Percentiles rank a stretch among this genome's conserved stretches.
These are phyloP conservation scores for Hystrix cristata DNA, from an alignment of 2,113 vertebrate species.

Conservation along the genomic window DNA sequence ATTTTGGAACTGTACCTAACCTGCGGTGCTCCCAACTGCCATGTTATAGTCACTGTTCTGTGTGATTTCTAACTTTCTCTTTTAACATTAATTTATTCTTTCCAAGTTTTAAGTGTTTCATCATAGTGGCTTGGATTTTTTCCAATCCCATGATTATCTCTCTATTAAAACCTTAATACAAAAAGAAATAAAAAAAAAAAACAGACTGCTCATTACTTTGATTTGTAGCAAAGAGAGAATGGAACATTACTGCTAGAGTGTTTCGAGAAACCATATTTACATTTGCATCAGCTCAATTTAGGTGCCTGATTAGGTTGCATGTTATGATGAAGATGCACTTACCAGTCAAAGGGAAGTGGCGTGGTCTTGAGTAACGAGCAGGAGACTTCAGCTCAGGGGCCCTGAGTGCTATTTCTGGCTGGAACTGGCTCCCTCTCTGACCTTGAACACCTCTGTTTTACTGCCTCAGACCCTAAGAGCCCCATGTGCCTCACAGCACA, in stretches of 20 bases:
- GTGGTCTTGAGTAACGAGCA: conserved; percentile 62
- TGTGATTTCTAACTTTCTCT: conserved; percentile 57
- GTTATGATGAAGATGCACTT: conserved; percentile 80
- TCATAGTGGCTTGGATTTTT: conserved; percentile 76
- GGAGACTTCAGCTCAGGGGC: conserved; percentile 63
- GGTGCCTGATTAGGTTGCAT: conserved; percentile 77
- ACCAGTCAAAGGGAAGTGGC: conserved; percentile 73
- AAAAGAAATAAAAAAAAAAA: conserved; percentile 77
- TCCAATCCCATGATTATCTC: conserved; percentile 82
- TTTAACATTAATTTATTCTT: conserved; percentile 79
- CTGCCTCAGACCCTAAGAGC: background rate
- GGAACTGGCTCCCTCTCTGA: conserved; percentile 63
- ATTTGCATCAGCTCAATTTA: conserved; percentile 81
- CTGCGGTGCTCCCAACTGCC: background rate
- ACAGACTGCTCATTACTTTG: conserved; percentile 81
- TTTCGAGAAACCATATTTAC: conserved; percentile 84
- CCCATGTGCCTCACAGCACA: background rate
- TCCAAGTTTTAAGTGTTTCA: conserved; percentile 79
- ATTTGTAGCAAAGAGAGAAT: conserved; percentile 81
- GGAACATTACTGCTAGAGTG: conserved; percentile 74
- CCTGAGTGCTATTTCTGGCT: conserved; percentile 71
- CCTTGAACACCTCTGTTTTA: conserved; percentile 65
- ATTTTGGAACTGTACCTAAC: background rate
- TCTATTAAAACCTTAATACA: conserved; percentile 85
- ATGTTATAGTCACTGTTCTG: conserved; percentile 17